Conservation (phyloP, 2,797 vertebrate genomes). For the Tokudaia muenninki region DNA sequence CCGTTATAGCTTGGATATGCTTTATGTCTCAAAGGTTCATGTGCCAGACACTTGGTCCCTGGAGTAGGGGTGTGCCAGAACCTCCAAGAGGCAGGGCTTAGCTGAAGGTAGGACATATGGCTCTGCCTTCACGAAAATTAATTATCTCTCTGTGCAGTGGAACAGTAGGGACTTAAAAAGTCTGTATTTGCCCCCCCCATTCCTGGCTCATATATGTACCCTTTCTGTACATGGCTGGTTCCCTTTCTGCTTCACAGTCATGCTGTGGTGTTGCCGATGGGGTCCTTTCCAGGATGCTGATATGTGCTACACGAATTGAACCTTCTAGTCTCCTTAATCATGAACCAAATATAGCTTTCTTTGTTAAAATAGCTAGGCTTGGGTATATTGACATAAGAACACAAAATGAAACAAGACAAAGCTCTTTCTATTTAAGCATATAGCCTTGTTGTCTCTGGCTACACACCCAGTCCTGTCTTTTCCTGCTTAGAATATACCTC, state of each 20-base stretch:
- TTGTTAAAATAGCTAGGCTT: not conserved
- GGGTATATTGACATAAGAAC: not conserved
- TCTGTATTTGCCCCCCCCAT: not conserved
- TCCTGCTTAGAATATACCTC: conserved; percentile 4
- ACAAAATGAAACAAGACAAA: not conserved
- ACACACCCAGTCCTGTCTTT: not conserved
- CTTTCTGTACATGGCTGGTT: not conserved
- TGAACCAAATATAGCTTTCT: not conserved
- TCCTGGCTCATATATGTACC: not conserved
- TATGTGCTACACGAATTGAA: too few species aligned
- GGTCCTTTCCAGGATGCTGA: not conserved
- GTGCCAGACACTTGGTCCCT: not conserved
- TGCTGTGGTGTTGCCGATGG: not conserved
- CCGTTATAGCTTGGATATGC: not conserved
- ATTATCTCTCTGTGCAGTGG: not conserved
- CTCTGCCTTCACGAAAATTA: not conserved
- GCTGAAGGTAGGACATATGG: not conserved
- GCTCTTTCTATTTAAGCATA: not conserved
- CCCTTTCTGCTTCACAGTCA: not conserved
- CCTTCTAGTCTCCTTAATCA: not conserved
- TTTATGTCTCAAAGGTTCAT: not conserved
- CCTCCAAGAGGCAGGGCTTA: not conserved
- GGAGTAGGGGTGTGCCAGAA: not conserved
- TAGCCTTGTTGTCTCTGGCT: not conserved
- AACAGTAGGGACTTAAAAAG: not conserved